Conservation (phyloP, 1,140 invertebrate species). For the Eulimnadia texana region DNA sequence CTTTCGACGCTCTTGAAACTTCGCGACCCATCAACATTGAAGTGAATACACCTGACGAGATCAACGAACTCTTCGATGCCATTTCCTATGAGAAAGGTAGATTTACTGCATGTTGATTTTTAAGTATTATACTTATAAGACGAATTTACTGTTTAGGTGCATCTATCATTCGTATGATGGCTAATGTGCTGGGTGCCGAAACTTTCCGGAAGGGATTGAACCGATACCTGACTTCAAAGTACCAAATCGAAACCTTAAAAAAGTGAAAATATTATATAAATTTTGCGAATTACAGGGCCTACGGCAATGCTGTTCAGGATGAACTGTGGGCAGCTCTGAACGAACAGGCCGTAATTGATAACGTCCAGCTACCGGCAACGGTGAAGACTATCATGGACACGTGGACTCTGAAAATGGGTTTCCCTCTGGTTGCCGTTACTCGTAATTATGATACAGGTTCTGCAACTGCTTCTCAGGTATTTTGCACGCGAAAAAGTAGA, state of each 20-base stretch:
- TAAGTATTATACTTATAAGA: background rate
- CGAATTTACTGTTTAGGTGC: conserved; percentile 43
- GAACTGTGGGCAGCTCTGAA: conserved; percentile 73
- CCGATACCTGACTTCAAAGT: conserved; percentile 55
- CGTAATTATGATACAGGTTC: conserved; percentile 43
- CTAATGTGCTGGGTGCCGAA: conserved; percentile 65
- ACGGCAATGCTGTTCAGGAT: conserved; percentile 62
- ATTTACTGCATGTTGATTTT: conserved; percentile 2
- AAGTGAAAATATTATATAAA: background rate
- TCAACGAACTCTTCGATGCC: conserved; percentile 82
- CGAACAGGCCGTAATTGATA: conserved; percentile 45
- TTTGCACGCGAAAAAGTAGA: conserved; percentile 14
- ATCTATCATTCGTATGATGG: conserved; percentile 86
- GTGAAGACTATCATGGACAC: conserved; percentile 70
- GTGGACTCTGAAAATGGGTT: conserved; percentile 78
- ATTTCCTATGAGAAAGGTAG: conserved; percentile 83
- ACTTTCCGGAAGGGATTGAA: conserved; percentile 67
- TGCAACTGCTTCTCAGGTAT: conserved; percentile 41
- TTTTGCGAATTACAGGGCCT: conserved; percentile 34
- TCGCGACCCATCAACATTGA: conserved; percentile 82
- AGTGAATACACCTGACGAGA: conserved; percentile 77
- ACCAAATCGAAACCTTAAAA: conserved; percentile 22
- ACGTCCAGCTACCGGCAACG: conserved; percentile 41
- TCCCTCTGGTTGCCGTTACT: conserved; percentile 59
- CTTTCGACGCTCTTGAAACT: conserved; percentile 64